Conservation (phyloP, 2,797 vertebrate genomes). For the Melopsittacus undulatus region DNA sequence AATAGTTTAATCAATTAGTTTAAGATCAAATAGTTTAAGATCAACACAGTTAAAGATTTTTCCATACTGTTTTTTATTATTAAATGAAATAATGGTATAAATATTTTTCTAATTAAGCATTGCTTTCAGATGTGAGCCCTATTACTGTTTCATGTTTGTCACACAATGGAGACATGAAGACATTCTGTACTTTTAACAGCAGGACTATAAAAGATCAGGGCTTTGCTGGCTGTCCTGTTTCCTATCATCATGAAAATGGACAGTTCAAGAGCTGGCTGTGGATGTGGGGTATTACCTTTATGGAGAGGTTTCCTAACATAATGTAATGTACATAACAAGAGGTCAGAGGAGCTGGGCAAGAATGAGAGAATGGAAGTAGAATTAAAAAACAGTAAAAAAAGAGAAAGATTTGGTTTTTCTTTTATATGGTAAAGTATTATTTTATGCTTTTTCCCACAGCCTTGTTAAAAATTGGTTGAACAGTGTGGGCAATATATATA, state of each 20-base stretch:
- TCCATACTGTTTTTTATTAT: constrained; percentile 14
- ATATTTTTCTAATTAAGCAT: constrained; percentile 58
- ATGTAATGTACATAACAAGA: background rate
- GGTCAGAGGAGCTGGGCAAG: background rate
- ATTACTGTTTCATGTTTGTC: constrained; percentile 54
- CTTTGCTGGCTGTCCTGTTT: constrained; percentile 36
- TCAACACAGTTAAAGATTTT: constrained; percentile 6
- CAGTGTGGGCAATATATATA: background rate
- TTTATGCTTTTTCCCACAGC: background rate
- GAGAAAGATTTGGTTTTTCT: background rate
- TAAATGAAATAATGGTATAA: constrained; percentile 45
- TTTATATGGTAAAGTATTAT: background rate
- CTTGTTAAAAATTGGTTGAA: background rate
- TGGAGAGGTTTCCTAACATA: background rate
- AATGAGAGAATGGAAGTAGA: background rate
- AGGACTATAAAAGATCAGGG: constrained; percentile 28
- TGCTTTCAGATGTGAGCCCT: constrained; percentile 28
- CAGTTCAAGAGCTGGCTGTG: background rate
- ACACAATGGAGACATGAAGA: constrained; percentile 32
- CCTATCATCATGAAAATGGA: constrained; percentile 25
- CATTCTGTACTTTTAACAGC: constrained; percentile 16
- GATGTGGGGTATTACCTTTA: background rate
- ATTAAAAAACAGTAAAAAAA: background rate
- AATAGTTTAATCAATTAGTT: background rate
- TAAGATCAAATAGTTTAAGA: background rate